Conservation (phyloP, 2,113 vertebrate species). For the Platycercus adscitus region DNA sequence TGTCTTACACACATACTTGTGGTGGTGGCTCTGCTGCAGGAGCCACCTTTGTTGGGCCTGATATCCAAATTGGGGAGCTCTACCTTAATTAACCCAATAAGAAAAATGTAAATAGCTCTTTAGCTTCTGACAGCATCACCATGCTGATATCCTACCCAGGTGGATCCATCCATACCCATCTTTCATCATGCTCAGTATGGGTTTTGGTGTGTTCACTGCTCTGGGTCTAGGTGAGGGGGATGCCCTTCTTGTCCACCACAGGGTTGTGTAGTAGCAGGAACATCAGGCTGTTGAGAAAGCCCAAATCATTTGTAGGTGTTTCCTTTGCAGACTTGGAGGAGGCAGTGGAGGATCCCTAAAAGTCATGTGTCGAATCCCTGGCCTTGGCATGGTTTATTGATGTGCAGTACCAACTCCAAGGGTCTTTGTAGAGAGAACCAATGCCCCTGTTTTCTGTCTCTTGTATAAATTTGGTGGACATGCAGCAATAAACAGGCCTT, state of each 20-base stretch:
- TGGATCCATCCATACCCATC: background rate
- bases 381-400: background rate
- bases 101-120: background rate
- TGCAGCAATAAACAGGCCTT: background rate
- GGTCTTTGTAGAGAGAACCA: background rate
- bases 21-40: background rate
- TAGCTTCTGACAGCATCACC: background rate
- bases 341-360: background rate
- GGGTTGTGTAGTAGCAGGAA: background rate
- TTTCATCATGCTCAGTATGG: accelerated
- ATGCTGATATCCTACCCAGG: background rate
- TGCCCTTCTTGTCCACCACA: accelerated
- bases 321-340: background rate
- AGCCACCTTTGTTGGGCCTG: background rate
- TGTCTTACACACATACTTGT: accelerated
- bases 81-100: background rate
- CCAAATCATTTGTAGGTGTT: background rate
- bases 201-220: background rate
- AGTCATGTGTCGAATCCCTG: background rate
- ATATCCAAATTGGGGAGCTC: background rate
- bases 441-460: background rate
- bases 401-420: background rate
- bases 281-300: background rate
- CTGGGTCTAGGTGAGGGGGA: accelerated
- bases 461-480: background rate